Conservation (phyloP, 2,888 invertebrate genomes). For the Bombylius discolor region DNA sequence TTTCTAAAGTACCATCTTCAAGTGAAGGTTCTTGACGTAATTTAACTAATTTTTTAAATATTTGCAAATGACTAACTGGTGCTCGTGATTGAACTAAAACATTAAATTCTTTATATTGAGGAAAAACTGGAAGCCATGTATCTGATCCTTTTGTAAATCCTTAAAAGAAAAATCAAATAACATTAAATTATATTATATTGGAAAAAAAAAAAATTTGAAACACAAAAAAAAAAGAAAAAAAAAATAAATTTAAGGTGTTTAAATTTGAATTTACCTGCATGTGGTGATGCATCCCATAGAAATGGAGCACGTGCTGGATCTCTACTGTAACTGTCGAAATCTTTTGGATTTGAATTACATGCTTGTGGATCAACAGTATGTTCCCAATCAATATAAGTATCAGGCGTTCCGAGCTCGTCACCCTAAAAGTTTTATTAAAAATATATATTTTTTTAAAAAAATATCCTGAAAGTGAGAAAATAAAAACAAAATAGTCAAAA, state of each 20-base stretch:
- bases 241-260: not conserved
- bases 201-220: too few species aligned
- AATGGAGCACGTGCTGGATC: conserved; percentile 43
- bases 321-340: conserved; percentile 33
- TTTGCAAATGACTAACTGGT: conserved; percentile 47
- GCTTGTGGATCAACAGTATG: conserved; percentile 48
- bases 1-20: conserved; percentile 22
- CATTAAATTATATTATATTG: too few species aligned
- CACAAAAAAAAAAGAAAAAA: not conserved
- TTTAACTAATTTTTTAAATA: conserved; percentile 45
- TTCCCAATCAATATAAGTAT: conserved; percentile 46
- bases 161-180: conserved; percentile 7
- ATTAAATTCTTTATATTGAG: conserved; percentile 46
- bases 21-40: conserved; percentile 40
- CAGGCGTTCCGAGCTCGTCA: conserved; percentile 61
- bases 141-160: conserved; percentile 27
- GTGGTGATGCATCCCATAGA: conserved; percentile 39
- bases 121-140: conserved; percentile 58
- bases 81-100: conserved; percentile 41
- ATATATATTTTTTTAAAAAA: not conserved
- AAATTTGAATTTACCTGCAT: conserved; percentile 26
- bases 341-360: conserved; percentile 38
- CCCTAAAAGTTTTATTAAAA: conserved; percentile 38
- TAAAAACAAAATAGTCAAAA: not conserved
- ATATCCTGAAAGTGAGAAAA: not conserved